These are phyloP conservation scores for Aphrocallistes beatrix DNA, from an alignment of 37 sponge, comb jelly and placozoan genomes.

Conservation along the genomic window DNA sequence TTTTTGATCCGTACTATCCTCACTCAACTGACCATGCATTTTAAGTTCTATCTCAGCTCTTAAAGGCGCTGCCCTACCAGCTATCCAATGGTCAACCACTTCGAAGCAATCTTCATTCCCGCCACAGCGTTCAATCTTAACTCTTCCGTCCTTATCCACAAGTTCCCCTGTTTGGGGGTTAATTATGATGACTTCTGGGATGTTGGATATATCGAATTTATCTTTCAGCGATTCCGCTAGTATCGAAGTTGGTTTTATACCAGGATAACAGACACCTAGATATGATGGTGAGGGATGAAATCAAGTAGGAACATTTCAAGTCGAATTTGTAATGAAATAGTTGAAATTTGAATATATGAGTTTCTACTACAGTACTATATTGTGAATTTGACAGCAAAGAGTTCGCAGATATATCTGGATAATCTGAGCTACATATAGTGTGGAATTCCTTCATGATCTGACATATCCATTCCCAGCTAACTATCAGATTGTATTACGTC, in stretches of 20 bases:
- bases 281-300: too few relatives aligned
- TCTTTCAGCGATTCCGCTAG: background rate
- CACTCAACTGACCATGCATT: background rate
- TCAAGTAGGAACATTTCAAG: too few relatives aligned
- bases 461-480: too few relatives aligned
- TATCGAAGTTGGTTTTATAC: background rate
- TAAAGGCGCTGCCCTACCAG: background rate
- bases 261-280: background rate
- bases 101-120: constrained; percentile 18
- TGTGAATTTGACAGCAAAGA: too few relatives aligned
- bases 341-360: too few relatives aligned
- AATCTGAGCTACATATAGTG: too few relatives aligned
- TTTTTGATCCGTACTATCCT: background rate
- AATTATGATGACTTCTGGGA: background rate
- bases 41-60: background rate
- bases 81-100: background rate
- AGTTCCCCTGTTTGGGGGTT: background rate
- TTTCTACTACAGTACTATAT: too few relatives aligned
- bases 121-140: background rate
- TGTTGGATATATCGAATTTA: background rate
- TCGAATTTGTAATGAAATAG: too few relatives aligned
- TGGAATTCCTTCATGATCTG: too few relatives aligned
- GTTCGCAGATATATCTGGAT: too few relatives aligned
- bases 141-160: background rate
- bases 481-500: too few relatives aligned